Evolutionary conservation across 2,888 invertebrate species (phyloP), one percentile per base, ranked within the genome.

Genomic region (Theretra japonica): DNA sequence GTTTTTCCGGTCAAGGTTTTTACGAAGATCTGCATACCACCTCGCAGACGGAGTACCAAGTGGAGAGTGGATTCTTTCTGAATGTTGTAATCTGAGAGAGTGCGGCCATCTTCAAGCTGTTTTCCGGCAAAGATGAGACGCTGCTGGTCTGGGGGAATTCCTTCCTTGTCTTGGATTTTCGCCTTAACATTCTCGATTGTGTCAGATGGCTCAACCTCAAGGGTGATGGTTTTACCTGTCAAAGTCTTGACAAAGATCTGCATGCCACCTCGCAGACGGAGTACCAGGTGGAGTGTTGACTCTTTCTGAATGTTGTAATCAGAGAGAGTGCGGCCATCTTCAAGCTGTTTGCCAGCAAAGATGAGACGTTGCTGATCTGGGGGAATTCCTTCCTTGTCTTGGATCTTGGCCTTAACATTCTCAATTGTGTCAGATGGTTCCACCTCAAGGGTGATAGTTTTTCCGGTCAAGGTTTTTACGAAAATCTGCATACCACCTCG

Each of bases 221-320:
- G 48, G 0, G 87, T 87, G 1, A 87, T 87, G 0, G 87, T 87
- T 23, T 87, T 87, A 1, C 87, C 87, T 25, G 87, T 87, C 0
- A 87, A 74, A 0, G 87, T 87, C 41, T 86, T 87, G 0, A 87
- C 86, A 41, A 87, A 87, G 11, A 87, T 86, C 72, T 87, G 86
- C 86, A 86, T 87, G 15, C 87, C 87, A 74, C 87, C 87, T 41
- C 88, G 82, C 0, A 90, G 85, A 82, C 90, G 88, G 0, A 90
- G 17, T 0, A 90, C 90, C 1, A 90, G 60, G 17, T 90, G 90
- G 0, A 90, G 81, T 0, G 90, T 90, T 0, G 90, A 90, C 21
- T 90, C 90, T 0, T 90, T 90, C 11, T 90, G 90, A 2, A 90
- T 90, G 21, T 85, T 85, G 33, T 85, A 85, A 41, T 85, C 85